phyloP scores from a whole-genome alignment of 2,113 vertebrate genomes.

The Irena cyanogastra region DNA sequence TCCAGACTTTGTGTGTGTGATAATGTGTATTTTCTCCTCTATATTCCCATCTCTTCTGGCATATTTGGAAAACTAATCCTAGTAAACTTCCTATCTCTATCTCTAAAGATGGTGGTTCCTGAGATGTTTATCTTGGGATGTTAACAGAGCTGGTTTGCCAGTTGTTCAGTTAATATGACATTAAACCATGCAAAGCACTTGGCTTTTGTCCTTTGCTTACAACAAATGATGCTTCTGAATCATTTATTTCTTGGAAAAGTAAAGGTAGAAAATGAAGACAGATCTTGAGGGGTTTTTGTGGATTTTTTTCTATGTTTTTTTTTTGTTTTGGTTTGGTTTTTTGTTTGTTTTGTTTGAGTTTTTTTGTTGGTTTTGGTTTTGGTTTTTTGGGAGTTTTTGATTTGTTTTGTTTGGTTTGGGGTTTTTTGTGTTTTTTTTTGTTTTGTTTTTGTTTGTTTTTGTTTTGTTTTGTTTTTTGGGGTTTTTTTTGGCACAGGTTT shows the following conservation, averaged over 20 bases:
- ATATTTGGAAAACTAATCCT: neutral
- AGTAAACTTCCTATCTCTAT: neutral
- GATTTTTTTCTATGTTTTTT: neutral
- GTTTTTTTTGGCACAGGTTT: neutral
- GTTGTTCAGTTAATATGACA: neutral
- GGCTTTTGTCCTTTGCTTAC: neutral
- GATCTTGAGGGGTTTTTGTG: fast-evolving
- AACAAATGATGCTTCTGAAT: neutral
- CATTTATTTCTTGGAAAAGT: neutral
- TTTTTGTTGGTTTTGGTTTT: fast-evolving
- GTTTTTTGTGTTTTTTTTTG: neutral
- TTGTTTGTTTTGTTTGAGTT: neutral
- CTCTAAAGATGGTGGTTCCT: neutral
- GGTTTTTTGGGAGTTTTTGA: neutral
- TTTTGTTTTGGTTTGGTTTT: too few species aligned
- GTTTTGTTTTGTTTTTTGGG: neutral
- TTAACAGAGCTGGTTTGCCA: neutral
- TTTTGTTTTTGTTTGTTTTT: too few species aligned
- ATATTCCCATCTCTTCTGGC: neutral
- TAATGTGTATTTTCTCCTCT: neutral
- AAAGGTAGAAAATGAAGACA: neutral
- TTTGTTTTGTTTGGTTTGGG: fast-evolving
- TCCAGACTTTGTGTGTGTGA: neutral
- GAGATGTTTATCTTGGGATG: neutral
- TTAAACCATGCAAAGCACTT: neutral